Conservation (phyloP, 64 coral and sea anemone genomes). For the Stylophora pistillata region DNA sequence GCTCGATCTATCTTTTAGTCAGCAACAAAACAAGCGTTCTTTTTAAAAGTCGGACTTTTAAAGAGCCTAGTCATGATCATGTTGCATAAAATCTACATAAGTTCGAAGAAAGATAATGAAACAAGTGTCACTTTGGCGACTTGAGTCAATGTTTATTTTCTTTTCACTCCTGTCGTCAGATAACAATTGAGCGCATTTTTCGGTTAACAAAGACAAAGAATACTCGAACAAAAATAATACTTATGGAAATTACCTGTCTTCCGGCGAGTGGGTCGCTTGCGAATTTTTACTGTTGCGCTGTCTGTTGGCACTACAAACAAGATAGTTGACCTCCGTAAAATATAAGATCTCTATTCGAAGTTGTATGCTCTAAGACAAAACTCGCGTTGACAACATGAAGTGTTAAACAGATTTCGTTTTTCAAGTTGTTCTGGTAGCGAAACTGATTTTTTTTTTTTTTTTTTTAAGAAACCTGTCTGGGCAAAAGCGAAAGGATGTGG, state of each 20-base stretch:
- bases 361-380: background rate
- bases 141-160: conserved; percentile 8
- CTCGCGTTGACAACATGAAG: background rate
- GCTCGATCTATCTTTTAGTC: too few species aligned
- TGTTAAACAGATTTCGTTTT: background rate
- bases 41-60: too few species aligned
- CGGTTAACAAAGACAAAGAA: background rate
- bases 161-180: background rate
- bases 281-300: background rate
- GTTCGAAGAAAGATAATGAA: background rate
- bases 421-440: background rate
- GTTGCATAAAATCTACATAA: too few species aligned
- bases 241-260: conserved; percentile 30
- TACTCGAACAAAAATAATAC: conserved; percentile 1
- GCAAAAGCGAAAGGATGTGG: background rate
- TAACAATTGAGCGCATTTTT: background rate
- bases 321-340: background rate
- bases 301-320: background rate
- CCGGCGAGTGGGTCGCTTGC: background rate
- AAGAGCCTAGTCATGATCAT: too few species aligned
- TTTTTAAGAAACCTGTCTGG: background rate
- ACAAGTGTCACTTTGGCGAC: background rate
- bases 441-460: background rate
- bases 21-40: too few species aligned
- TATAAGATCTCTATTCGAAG: background rate